Evolutionary conservation across 2,797 vertebrate genomes (phyloP).

Genomic region (Sebastes wilsoni): DNA sequence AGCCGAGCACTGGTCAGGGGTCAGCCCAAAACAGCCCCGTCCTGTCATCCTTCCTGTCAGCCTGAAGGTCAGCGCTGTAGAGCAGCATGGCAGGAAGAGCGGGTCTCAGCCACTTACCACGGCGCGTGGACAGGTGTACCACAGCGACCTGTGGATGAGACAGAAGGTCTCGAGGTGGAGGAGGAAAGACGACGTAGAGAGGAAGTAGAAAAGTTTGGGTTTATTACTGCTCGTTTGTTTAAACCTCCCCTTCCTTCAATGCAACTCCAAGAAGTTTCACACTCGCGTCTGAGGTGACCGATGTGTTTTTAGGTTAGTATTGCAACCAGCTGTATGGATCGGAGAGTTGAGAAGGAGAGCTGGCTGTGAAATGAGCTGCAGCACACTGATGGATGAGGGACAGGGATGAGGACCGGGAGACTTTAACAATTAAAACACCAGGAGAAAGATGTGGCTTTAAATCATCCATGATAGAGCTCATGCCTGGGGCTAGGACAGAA

Average conservation of each 20-base stretch:
- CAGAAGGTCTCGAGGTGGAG: constrained; percentile 33
- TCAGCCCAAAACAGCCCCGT: constrained; percentile 58
- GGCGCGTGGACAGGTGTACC: constrained; percentile 46
- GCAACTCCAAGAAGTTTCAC: constrained; percentile 11
- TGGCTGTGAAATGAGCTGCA: constrained; percentile 28
- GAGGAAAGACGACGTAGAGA: background rate
- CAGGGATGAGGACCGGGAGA: constrained; percentile 36
- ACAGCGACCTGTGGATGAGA: constrained; percentile 41
- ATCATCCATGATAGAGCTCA: constrained; percentile 42
- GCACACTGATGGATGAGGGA: constrained; percentile 30
- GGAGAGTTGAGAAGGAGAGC: constrained; percentile 13
- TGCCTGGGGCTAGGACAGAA: constrained; percentile 46
- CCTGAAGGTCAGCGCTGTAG: constrained; percentile 73
- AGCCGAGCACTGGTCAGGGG: constrained; percentile 65
- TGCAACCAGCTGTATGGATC: constrained; percentile 15
- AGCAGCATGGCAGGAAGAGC: constrained; percentile 48
- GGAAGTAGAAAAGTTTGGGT: constrained; percentile 40
- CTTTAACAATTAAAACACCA: constrained; percentile 55
- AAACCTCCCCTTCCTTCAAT: background rate
- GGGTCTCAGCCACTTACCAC: constrained; percentile 41
- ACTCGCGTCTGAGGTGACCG: constrained; percentile 12
- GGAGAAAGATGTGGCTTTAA: constrained; percentile 52
- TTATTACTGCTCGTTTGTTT: background rate
- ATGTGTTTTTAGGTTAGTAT: constrained; percentile 27
- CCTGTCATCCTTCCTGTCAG: constrained; percentile 71